Evolutionary conservation across 2,888 invertebrate species (phyloP), one percentile per base, ranked within the genome.

Genomic region (Sympetrum striolatum): DNA sequence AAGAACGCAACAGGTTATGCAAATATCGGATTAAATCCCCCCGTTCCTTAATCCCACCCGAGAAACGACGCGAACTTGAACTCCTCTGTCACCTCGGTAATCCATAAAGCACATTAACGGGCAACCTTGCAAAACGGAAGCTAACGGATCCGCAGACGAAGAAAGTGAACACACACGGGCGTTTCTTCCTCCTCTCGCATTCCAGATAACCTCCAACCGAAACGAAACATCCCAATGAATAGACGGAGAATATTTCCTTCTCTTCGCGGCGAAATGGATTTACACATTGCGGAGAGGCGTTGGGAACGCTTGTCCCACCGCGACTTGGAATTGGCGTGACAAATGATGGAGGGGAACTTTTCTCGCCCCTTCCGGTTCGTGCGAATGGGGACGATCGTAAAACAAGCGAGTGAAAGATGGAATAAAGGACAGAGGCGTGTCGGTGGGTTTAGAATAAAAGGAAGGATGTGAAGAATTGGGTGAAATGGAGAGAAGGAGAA

Each of bases 321-420:
- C 25, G 86, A 60, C 37, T 12, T 35, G 31, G 64, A n/a, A 22
- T 22, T 60, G 82, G 37, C 60, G 86, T 39, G 86, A 86, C 86
- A 86, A 86, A 86, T 86, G 86, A 86, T 31, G 39, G 60, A 60
- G 60, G 86, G 22, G 86, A 22, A 86, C 10, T 22, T 31, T 22
- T 37, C 82, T 22, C 53, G 37, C 86, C 37, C 86, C 86, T 35
- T 35, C 35, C 60, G 82, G 82, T n/a, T 86, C 37, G 37, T 37
- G 86, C 22, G 86, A 86, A 60, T 64, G 86, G 86, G 86, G 86
- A 22, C 86, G 86, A 86, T 86, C 86, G 82, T 58, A 58, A 82
- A 39, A 60, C 64, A 64, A 37, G 80, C 4, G 86, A 60, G 60
- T 22, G 60, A 81, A 80, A 37, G 39, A 39, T 15, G 80, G 37